Conservation (phyloP, 2,888 invertebrate genomes). For the Hyposoter dolosus region DNA sequence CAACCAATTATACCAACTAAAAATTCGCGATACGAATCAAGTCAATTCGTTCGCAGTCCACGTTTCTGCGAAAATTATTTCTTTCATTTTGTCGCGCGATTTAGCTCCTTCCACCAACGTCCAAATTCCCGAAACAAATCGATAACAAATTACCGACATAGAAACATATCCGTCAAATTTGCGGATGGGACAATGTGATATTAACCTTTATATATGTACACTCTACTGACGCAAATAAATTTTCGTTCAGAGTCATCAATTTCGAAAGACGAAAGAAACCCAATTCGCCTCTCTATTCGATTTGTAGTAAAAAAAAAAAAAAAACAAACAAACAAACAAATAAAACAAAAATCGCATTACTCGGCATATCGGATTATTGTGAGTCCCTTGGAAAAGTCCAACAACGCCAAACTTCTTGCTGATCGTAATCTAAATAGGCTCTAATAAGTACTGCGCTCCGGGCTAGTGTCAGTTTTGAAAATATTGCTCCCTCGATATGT, state of each 20-base stretch:
- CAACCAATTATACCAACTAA: background rate
- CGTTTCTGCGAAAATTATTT: background rate
- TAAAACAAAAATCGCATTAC: background rate
- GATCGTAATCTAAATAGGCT: background rate
- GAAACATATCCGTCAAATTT: constrained; percentile 24
- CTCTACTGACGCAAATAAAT: constrained; percentile 44
- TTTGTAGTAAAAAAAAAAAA: no score
- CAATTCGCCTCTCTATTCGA: background rate
- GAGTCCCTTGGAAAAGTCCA: background rate
- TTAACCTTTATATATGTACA: constrained; percentile 57
- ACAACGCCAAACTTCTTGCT: background rate
- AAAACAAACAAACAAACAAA: no score
- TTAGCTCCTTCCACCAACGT: background rate
- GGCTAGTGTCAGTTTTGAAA: background rate
- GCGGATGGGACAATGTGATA: constrained; percentile 64
- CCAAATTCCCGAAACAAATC: constrained; percentile 36
- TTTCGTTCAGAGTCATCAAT: constrained; percentile 27
- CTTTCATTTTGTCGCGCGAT: background rate
- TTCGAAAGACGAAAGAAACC: constrained; percentile 16
- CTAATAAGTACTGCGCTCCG: constrained; percentile 7
- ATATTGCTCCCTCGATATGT: background rate
- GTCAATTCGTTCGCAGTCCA: background rate
- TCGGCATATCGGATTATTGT: background rate
- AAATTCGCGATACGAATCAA: background rate
- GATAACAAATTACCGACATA: constrained; percentile 42